Base-by-base conservation (phyloP, 2,888 invertebrate species). In the Leucophenga montana region DNA sequence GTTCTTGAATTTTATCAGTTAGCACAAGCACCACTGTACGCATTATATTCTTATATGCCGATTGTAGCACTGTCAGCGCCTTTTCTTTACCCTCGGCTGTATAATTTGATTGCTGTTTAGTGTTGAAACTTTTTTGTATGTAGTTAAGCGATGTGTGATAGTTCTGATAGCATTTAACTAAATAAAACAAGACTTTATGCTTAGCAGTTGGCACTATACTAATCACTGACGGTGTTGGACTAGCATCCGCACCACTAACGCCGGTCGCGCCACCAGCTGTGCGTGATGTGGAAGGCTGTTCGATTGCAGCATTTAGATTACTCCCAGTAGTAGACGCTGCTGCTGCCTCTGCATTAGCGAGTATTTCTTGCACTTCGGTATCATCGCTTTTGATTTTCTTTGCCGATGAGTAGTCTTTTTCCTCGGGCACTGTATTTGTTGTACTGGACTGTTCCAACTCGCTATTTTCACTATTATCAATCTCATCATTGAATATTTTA, bases 371-470 rank as follows among this genome's bases (percentile, higher is more conserved):
- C 18, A 87, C 87, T 71, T 87, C 86, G 64, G 87, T 85, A 88
- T 91, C 88, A 87, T 89, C 78, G 79, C 86, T 88, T 78, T 88
- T 87, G 11, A 87, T 86, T 75, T 87, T 88, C 89, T 88, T 92
- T 88, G 85, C 89, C 83, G 78, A 90, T 71, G 87, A 90, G 73
- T 83, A 83, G 18, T 82, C 85, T 50, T 78, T 82, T 48, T 80
- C 78, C 44, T 77, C 74, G 27, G 54, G 62, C 50, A 61, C 31
- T 8, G 62, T n/a, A 18, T 16, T 16, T 54, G 70, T 20, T 66
- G 27, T 57, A 27, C 11, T 39, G 6, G 71, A 68, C 9, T 20
- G 9, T 48, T 70, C 67, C 71, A 69, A 68, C 69, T 68, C 8
- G 67, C 11, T 44, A 22, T 18, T 31, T 20, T 68, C 69, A 16